Evolutionary conservation across 2,797 vertebrate genomes (phyloP).

Genomic region (Lutjanus campechanus): DNA sequence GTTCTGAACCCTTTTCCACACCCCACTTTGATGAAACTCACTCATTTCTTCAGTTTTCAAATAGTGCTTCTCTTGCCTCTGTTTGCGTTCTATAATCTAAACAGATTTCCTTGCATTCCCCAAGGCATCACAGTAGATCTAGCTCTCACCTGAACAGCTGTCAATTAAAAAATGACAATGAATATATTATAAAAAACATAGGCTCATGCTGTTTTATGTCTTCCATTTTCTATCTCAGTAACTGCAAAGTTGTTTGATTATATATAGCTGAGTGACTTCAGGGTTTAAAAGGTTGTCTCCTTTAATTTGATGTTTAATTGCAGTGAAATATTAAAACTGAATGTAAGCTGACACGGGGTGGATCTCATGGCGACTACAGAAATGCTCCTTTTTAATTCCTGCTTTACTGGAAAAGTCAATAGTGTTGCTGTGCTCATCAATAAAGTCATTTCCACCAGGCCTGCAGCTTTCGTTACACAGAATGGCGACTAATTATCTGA

Average conservation of each 20-base stretch:
- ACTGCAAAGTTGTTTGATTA: constrained; percentile 4
- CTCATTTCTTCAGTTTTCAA: constrained; percentile 1
- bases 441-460: constrained; percentile 80
- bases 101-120: constrained; percentile 38
- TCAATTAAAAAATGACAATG: constrained; percentile 21
- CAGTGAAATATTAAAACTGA: constrained; percentile 34
- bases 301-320: constrained; percentile 53
- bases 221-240: neutral
- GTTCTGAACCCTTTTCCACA: constrained; percentile 3
- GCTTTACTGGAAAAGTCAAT: constrained; percentile 85
- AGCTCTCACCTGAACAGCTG: constrained; percentile 40
- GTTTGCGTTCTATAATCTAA: constrained; percentile 32
- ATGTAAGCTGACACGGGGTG: constrained; percentile 64
- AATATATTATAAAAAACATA: constrained; percentile 22
- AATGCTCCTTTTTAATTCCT: constrained; percentile 73
- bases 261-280: constrained; percentile 2
- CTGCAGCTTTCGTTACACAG: constrained; percentile 76
- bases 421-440: constrained; percentile 79
- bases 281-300: neutral
- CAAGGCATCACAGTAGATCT: constrained; percentile 20
- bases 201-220: neutral
- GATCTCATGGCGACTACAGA: constrained; percentile 63
- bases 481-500: constrained; percentile 80
- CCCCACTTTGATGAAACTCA: neutral
- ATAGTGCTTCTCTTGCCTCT: neutral